A percentile compares a stretch with the other conserved stretches of the same genome.
Conservation (phyloP, 2,113 vertebrate species). For the Mus musculus region GRCm39 chr10:106218001-106218500, state of each 20-base stretch:
- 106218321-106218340: background rate
- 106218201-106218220: background rate
- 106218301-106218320: background rate
- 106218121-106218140: background rate
- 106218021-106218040: conserved; percentile 4
- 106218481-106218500: background rate
- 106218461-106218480: too few relatives aligned
- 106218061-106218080: background rate
- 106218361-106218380: background rate
- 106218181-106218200: background rate
- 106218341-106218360: conserved; percentile 13
- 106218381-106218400: background rate
- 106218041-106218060: too few relatives aligned
- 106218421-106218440: background rate
- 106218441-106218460: background rate
- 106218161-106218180: background rate
- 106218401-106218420: background rate
- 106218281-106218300: background rate
- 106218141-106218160: conserved; percentile 21
- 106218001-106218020: background rate
- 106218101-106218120: background rate
- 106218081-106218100: background rate
- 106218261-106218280: background rate
- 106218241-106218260: background rate
- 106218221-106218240: conserved; percentile 27